Conservation (phyloP, 2,888 invertebrate species). For the Holacanthella duospinosa region DNA sequence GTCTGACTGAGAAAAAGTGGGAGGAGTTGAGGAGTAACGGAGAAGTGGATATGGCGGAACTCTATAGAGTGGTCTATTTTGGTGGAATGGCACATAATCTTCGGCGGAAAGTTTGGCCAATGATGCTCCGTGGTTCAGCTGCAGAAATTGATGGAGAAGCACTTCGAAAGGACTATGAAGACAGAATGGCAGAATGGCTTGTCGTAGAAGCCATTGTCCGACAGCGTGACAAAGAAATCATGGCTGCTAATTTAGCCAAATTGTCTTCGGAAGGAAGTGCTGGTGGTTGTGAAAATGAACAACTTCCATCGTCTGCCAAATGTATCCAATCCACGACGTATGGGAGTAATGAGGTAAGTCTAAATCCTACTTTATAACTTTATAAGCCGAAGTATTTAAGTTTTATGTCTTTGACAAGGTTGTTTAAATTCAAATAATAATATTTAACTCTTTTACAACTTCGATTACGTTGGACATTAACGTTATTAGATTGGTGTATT, state of each 20-base stretch:
- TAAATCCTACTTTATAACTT: neutral
- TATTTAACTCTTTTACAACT: too few species aligned
- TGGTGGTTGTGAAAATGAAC: conserved; percentile 36
- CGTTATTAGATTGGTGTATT: too few species aligned
- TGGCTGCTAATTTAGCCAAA: conserved; percentile 73
- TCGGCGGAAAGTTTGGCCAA: conserved; percentile 48
- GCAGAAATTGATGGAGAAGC: conserved; percentile 30
- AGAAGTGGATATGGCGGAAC: conserved; percentile 49
- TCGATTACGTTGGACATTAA: too few species aligned
- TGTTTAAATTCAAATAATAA: neutral
- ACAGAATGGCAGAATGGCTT: conserved; percentile 88
- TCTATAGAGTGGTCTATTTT: conserved; percentile 73
- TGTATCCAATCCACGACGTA: conserved; percentile 17
- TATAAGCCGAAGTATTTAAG: neutral
- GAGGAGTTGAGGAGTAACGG: conserved; percentile 52
- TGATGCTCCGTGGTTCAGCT: conserved; percentile 31
- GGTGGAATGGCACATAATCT: conserved; percentile 74
- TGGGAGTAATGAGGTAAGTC: conserved; percentile 45
- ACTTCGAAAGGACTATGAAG: conserved; percentile 47
- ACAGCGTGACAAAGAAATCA: conserved; percentile 68
- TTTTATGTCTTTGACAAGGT: too few species aligned
- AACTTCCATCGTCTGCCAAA: conserved; percentile 26
- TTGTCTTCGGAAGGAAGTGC: conserved; percentile 64
- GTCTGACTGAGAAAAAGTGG: conserved; percentile 71
- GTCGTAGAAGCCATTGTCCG: conserved; percentile 86